Base-by-base conservation (phyloP, 2,797 vertebrate species). In the Pseudochromis fuscus region DNA sequence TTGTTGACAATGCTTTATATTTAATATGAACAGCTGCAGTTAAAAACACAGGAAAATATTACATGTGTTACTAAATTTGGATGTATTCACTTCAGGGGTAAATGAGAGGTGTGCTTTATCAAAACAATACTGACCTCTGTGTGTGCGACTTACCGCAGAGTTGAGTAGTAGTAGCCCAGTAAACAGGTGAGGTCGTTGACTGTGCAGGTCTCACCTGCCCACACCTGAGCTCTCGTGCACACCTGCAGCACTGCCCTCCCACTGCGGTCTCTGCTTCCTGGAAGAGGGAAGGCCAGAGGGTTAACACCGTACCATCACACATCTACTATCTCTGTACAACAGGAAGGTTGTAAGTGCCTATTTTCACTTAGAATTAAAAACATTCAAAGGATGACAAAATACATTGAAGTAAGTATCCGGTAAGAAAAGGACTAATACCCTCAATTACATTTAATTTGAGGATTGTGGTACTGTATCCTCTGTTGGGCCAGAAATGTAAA, bases 211-310 rank as follows among this genome's bases (percentile, higher is more conserved):
- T 92, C 91, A 19, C 88, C 87, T 37, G 89, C 83, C 95, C 95
- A 96, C 85, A 94, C 91, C 50, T 82, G 76, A 59, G 88, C 91
- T 71, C 92, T 90, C 0, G 86, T 86, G 88, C 92, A 94, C 91
- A 95, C 92, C 91, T 95, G 95, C 58, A 96, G 83, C 66, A 96
- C 90, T 0, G 92, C 81, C 72, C 94, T 92, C 61, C 95, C 95
- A 71, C 88, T 70, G 48, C 94, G 94, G 83, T 96, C 96, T 81
- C 93, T 55, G 85, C 90, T 96, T 86, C 96, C 96, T 96, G 91
- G 31, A 83, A 83, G 38, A 77, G 18, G 23, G 65, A 48, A 38
- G 56, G 37, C 35, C 18, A 25, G 60, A 31, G 60, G 72, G 52
- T 83, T 58, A 75, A 28, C n/a, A 46, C 45, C 53, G 37, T 40